Conservation (phyloP, 2,888 invertebrate species). For the Elegia similella region DNA sequence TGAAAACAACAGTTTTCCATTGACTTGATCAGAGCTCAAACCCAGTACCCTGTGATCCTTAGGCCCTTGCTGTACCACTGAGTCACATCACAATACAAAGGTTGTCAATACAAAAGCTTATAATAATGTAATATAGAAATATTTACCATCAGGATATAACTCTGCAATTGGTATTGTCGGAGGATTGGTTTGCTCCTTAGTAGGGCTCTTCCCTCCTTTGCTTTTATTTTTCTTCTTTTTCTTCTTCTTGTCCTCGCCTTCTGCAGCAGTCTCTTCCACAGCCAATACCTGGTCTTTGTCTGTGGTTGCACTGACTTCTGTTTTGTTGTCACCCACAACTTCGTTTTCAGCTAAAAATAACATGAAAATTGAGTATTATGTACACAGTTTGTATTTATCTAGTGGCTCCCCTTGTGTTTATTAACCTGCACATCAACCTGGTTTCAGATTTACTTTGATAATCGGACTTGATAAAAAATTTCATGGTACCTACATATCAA, state of each 20-base stretch:
- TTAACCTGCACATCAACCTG: no score
- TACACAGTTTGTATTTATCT: background rate
- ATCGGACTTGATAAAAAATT: no score
- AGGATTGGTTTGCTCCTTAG: conserved; percentile 87
- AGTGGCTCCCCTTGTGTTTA: background rate
- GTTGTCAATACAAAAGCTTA: no score
- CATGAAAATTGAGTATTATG: conserved; percentile 31
- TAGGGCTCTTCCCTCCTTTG: conserved; percentile 65
- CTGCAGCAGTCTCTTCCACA: conserved; percentile 68
- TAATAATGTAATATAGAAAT: no score
- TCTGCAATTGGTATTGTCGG: conserved; percentile 94
- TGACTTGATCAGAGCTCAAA: no score
- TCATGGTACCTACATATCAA: no score
- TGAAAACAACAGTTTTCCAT: no score
- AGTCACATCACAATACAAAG: no score
- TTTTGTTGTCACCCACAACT: conserved; percentile 35
- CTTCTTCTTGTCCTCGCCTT: conserved; percentile 82
- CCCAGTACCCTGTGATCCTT: no score
- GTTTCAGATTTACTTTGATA: no score
- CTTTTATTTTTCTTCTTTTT: conserved; percentile 86
- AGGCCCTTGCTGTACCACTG: no score
- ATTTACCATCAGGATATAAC: conserved; percentile 89
- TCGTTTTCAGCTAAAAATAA: conserved; percentile 37
- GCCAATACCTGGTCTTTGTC: conserved; percentile 61
- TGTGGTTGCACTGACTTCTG: conserved; percentile 36